Conservation (phyloP, 2,888 invertebrate species). For the Tinea semifulvella region DNA sequence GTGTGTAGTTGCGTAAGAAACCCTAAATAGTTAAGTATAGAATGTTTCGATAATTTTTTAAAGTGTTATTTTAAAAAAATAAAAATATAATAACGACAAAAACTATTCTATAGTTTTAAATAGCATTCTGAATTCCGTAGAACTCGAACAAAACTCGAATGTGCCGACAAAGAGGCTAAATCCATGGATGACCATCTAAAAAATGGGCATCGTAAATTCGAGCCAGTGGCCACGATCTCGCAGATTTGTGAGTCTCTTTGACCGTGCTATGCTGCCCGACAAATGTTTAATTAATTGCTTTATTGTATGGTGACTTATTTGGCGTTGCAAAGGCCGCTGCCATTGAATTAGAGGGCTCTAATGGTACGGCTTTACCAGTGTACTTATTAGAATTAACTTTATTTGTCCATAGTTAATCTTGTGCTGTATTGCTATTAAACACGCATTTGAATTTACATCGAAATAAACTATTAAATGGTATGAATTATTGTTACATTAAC, state of each 20-base stretch:
- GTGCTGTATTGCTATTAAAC: too few species aligned
- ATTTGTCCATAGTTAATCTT: background rate
- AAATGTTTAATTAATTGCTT: conserved; percentile 26
- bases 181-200: conserved; percentile 13
- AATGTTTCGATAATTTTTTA: too few species aligned
- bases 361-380: background rate
- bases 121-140: conserved; percentile 11
- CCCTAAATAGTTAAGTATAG: too few species aligned
- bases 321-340: conserved; percentile 3
- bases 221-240: conserved; percentile 11
- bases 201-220: conserved; percentile 11
- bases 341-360: conserved; percentile 1
- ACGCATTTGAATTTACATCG: background rate
- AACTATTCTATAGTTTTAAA: background rate
- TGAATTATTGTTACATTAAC: too few species aligned
- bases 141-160: background rate
- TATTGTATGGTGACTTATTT: conserved; percentile 20
- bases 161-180: conserved; percentile 12
- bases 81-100: background rate
- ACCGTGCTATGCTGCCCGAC: conserved; percentile 18
- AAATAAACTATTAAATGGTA: too few species aligned
- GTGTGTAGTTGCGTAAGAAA: too few species aligned
- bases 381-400: conserved; percentile 1
- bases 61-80: background rate
- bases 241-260: conserved; percentile 13